Conservation (phyloP, 2,888 invertebrate species). For the Drosophila tanythrix region DNA sequence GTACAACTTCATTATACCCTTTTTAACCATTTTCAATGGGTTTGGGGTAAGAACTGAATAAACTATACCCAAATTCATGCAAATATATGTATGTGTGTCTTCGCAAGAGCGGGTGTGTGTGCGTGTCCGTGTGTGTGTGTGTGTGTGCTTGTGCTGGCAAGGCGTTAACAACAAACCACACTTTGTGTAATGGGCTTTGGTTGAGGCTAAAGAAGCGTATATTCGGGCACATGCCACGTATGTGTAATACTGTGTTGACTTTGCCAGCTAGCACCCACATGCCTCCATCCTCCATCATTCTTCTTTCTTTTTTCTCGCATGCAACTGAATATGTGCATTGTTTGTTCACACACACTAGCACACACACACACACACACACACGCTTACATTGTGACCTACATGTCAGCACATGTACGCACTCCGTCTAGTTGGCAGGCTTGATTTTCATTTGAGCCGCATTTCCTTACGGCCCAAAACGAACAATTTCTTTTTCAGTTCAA, state of each 20-base stretch:
- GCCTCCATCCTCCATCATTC: background rate
- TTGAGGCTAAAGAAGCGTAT: constrained; percentile 36
- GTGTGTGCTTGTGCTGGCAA: constrained; percentile 33
- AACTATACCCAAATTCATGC: constrained; percentile 52
- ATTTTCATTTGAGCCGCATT: constrained; percentile 65
- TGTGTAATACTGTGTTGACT: constrained; percentile 70
- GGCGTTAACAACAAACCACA: constrained; percentile 75
- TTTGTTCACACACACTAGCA: constrained; percentile 36
- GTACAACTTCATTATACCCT: background rate
- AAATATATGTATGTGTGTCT: constrained; percentile 18
- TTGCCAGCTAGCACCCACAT: constrained; percentile 52
- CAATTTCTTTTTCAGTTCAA: constrained; percentile 24
- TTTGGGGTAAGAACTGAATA: constrained; percentile 38
- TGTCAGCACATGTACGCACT: constrained; percentile 44
- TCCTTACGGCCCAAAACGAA: constrained; percentile 47
- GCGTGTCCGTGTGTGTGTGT: constrained; percentile 3
- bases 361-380: constrained; percentile 32
- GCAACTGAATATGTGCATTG: constrained; percentile 54
- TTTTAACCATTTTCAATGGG: background rate
- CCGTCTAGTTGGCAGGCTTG: constrained; percentile 61
- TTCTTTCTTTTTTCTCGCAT: constrained; percentile 2
- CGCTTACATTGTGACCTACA: constrained; percentile 40
- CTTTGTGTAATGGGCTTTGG: constrained; percentile 71
- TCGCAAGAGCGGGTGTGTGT: background rate
- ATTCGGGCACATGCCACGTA: constrained; percentile 41